phyloP scores from a whole-genome alignment of 2,797 vertebrate species.

The Myotis pilosus region DNA sequence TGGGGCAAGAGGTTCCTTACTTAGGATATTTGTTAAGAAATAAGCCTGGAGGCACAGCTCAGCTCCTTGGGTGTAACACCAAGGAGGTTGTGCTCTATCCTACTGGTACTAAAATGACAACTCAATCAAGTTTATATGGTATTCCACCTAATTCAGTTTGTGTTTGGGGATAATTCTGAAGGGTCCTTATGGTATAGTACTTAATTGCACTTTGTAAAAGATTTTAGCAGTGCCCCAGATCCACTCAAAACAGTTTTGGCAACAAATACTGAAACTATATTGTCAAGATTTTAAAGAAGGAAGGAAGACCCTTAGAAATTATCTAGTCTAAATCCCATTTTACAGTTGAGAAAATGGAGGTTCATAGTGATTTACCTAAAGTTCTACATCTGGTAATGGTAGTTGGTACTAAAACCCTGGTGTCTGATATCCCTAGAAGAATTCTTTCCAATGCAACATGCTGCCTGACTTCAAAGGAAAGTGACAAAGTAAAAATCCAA shows the following conservation, averaged over 20 bases:
- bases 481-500: neutral
- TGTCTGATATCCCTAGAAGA: neutral
- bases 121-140: neutral
- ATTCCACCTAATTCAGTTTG: neutral
- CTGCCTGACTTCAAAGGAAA: neutral
- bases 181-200: neutral
- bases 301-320: neutral
- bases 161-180: neutral
- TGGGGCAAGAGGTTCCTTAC: neutral
- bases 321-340: neutral
- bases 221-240: neutral
- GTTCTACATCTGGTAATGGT: neutral
- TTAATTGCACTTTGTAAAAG: neutral
- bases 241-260: neutral
- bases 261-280: constrained; percentile 13
- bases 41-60: neutral
- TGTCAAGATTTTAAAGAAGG: neutral
- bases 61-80: neutral
- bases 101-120: constrained; percentile 9
- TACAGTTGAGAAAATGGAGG: neutral
- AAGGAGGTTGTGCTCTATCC: neutral
- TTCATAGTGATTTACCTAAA: neutral
- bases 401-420: neutral
- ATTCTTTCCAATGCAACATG: neutral
- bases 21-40: neutral